These are phyloP conservation scores for Chelonia mydas DNA, from an alignment of 2,797 vertebrate genomes.

Conservation along the genomic window DNA sequence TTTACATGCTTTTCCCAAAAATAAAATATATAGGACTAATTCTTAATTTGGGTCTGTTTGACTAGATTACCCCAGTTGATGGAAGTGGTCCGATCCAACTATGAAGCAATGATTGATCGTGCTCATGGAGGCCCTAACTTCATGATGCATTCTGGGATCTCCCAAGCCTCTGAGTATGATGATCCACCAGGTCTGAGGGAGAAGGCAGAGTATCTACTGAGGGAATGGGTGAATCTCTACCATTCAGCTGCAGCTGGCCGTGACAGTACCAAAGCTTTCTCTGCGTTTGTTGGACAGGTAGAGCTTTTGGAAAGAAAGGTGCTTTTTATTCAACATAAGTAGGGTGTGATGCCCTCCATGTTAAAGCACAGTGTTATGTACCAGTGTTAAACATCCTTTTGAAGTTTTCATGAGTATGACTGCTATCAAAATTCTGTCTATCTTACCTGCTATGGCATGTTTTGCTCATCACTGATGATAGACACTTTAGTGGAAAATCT, in stretches of 20 bases:
- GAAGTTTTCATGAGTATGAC: background rate
- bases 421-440: slow-evolving; percentile 4
- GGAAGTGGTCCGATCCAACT: slow-evolving; percentile 99
- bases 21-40: background rate
- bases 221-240: slow-evolving; percentile 99
- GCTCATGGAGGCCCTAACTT: slow-evolving; percentile 98
- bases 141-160: slow-evolving; percentile 99
- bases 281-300: slow-evolving; percentile 99
- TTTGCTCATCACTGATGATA: slow-evolving; percentile 12
- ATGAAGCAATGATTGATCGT: slow-evolving; percentile 99
- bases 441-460: background rate
- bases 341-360: slow-evolving; percentile 78
- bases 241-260: slow-evolving; percentile 98
- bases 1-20: too few species aligned
- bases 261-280: slow-evolving; percentile 99
- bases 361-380: slow-evolving; percentile 75
- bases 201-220: slow-evolving; percentile 97
- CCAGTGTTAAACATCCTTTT: slow-evolving; percentile 43
- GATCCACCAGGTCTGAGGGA: slow-evolving; percentile 97
- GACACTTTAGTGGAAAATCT: background rate
- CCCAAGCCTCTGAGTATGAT: slow-evolving; percentile 98
- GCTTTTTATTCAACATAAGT: slow-evolving; percentile 86
- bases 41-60: slow-evolving; percentile 56
- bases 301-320: slow-evolving; percentile 85
- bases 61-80: slow-evolving; percentile 97